These are phyloP conservation scores for Deroplatys truncata DNA, from an alignment of 2,888 invertebrate species.

Conservation along the genomic window DNA sequence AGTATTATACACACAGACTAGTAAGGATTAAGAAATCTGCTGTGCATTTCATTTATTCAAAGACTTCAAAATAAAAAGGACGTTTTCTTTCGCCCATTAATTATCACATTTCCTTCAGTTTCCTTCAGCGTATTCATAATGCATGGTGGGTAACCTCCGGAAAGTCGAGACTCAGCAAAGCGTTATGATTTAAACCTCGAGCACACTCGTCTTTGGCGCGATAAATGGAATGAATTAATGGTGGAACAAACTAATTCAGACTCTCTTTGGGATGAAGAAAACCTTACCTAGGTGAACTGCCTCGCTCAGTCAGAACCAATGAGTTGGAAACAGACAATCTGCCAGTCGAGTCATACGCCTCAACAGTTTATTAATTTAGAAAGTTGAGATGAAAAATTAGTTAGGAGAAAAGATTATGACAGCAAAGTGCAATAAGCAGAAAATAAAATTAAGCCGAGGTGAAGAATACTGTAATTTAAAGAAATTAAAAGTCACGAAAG, in stretches of 20 bases:
- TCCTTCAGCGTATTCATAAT: background rate
- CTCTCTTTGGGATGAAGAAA: background rate
- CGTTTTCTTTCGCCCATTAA: background rate
- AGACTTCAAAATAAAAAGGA: background rate
- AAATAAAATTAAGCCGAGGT: too few relatives aligned
- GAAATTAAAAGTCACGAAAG: too few relatives aligned
- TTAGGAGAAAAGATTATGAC: too few relatives aligned
- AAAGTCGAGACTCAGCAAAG: background rate
- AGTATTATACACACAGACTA: background rate
- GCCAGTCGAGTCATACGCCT: background rate
- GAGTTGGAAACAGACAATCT: background rate
- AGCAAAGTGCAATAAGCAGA: too few relatives aligned
- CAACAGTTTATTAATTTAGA: too few relatives aligned
- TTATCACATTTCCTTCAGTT: background rate
- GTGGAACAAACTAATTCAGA: background rate
- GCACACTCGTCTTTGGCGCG: background rate
- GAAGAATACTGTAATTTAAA: too few relatives aligned
- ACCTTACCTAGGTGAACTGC: background rate
- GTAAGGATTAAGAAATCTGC: background rate
- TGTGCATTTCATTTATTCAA: background rate
- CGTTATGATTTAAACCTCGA: background rate
- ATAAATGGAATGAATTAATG: background rate
- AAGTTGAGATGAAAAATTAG: too few relatives aligned
- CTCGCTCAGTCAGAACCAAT: background rate
- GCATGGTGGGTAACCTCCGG: background rate